These are phyloP conservation scores for Caracal caracal DNA, from an alignment of 2,113 vertebrate genomes.

Conservation along the genomic window DNA sequence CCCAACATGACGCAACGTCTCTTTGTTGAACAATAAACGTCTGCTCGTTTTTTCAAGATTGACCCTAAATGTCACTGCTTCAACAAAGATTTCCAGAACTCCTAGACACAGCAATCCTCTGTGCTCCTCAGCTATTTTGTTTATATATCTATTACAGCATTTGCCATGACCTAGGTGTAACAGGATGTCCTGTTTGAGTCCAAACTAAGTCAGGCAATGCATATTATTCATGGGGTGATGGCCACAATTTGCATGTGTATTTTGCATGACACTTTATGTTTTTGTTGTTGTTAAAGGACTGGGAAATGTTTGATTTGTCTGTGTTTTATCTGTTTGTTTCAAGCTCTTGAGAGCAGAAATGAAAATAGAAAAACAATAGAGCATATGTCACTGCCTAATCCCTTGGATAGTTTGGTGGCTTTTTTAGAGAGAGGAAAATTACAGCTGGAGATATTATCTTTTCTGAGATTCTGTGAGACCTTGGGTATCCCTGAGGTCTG, in stretches of 20 bases:
- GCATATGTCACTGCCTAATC: background rate
- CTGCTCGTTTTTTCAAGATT: background rate
- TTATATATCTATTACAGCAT: background rate
- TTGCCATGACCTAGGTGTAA: background rate
- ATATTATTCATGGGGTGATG: background rate
- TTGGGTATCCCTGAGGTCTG: background rate
- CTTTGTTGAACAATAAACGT: background rate
- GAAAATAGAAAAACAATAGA: conserved; percentile 9
- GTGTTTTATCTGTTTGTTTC: background rate
- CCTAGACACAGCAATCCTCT: background rate
- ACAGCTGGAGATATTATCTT: background rate
- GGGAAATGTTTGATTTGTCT: background rate
- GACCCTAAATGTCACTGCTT: background rate
- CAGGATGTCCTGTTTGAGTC: background rate
- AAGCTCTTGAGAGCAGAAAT: background rate
- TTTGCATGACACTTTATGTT: background rate
- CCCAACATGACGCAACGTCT: background rate
- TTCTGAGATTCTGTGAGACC: background rate
- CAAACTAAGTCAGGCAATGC: background rate
- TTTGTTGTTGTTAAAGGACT: background rate
- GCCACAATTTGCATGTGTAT: background rate
- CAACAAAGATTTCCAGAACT: background rate
- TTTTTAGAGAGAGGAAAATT: background rate
- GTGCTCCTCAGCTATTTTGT: background rate
- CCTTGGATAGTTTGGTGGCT: background rate